phyloP scores from a whole-genome alignment of 2,797 vertebrate species.

The Clarias fuscus region DNA sequence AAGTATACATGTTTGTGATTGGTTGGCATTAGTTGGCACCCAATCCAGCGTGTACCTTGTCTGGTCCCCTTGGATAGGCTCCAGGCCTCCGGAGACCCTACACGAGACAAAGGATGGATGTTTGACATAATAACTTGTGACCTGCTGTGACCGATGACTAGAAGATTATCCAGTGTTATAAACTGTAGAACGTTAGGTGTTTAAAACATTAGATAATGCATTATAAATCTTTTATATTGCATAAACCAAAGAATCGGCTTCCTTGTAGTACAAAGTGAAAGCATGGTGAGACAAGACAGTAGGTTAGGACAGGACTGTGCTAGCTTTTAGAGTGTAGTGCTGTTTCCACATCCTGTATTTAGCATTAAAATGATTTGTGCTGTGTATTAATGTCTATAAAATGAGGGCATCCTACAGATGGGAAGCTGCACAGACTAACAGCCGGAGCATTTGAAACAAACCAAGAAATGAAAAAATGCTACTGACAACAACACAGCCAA shows the following conservation, averaged over 20 bases:
- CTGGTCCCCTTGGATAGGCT: no score
- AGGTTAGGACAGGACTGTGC: not conserved
- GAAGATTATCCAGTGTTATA: not conserved
- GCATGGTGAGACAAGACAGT: not conserved
- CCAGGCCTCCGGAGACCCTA: no score
- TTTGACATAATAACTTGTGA: not conserved
- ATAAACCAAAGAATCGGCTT: not conserved
- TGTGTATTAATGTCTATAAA: conserved; percentile 4
- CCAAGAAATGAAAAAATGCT: not conserved
- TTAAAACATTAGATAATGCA: not conserved
- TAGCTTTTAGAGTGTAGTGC: not conserved
- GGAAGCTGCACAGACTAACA: conserved; percentile 14
- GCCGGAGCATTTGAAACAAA: not conserved
- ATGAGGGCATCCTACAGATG: not conserved
- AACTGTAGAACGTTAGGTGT: not conserved
- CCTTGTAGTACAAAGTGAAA: not conserved
- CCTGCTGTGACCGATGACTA: not conserved
- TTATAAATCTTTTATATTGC: not conserved
- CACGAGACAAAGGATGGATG: not conserved
- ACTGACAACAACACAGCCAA: conserved; percentile 12
- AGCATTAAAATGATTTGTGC: conserved; percentile 17
- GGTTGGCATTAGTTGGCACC: no score
- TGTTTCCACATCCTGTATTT: not conserved
- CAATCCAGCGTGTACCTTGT: no score
- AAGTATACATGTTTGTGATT: no score